These are phyloP conservation scores for Zaprionus kolodkinae DNA, from an alignment of 1,140 invertebrate species.

Conservation along the genomic window DNA sequence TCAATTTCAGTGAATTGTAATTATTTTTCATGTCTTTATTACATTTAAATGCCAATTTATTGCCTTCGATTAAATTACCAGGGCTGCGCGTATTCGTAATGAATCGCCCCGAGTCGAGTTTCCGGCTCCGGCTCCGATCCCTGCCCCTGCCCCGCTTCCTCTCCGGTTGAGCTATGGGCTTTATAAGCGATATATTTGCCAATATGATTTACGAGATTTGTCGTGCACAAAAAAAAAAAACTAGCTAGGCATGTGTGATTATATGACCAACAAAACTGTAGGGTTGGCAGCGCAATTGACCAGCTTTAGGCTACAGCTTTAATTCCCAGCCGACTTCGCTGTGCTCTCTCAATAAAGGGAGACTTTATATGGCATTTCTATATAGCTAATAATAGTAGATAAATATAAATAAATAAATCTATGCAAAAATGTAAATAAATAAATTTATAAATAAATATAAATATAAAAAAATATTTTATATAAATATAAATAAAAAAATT, in stretches of 20 bases:
- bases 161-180: constrained; percentile 26
- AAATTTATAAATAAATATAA: too few species aligned
- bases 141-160: neutral
- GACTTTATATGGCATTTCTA: too few species aligned
- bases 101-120: constrained; percentile 33
- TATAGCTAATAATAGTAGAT: too few species aligned
- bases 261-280: neutral
- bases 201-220: constrained; percentile 26
- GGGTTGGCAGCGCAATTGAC: neutral
- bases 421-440: too few species aligned
- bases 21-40: constrained; percentile 80
- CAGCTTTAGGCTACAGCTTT: neutral
- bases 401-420: too few species aligned
- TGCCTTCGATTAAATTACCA: constrained; percentile 79
- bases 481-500: too few species aligned
- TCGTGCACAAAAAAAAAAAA: neutral
- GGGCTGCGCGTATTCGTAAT: constrained; percentile 38
- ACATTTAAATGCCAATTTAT: constrained; percentile 83
- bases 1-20: constrained; percentile 56
- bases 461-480: too few species aligned
- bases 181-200: constrained; percentile 43
- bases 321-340: too few species aligned
- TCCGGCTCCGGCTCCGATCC: constrained; percentile 8
- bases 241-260: neutral
- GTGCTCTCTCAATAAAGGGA: too few species aligned